Conservation (phyloP, 2,888 invertebrate genomes). For the Liodrosophila aerea region DNA sequence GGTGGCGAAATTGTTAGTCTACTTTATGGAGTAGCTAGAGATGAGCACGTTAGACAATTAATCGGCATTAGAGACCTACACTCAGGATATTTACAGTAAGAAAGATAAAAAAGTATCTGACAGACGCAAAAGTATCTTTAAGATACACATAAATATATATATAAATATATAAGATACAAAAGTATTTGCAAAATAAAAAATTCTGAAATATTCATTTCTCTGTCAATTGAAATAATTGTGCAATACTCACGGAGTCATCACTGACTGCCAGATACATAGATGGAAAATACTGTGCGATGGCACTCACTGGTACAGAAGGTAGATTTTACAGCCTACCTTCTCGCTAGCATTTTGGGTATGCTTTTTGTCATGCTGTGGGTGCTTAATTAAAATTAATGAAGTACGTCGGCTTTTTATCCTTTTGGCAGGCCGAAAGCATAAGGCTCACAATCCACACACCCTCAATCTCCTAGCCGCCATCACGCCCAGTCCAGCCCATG, state of each 20-base stretch:
- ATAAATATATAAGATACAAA: no score
- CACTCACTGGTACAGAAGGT: slow-evolving; percentile 22
- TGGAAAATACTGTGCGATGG: slow-evolving; percentile 7
- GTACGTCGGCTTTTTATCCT: slow-evolving; percentile 68
- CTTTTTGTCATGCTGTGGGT: slow-evolving; percentile 63
- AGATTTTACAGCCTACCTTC: slow-evolving; percentile 27
- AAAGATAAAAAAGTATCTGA: no score
- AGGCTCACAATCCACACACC: slow-evolving; percentile 4
- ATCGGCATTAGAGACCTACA: neutral
- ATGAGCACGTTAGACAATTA: slow-evolving; percentile 25
- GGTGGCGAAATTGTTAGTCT: slow-evolving; percentile 28
- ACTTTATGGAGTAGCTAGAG: slow-evolving; percentile 26
- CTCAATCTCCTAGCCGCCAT: slow-evolving; percentile 2
- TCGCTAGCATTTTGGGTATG: slow-evolving; percentile 21
- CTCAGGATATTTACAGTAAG: neutral
- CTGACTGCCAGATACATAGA: slow-evolving; percentile 3
- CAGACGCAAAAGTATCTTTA: no score
- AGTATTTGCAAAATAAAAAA: no score
- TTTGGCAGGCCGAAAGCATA: slow-evolving; percentile 29
- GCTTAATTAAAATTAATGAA: slow-evolving; percentile 75
- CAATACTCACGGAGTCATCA: slow-evolving; percentile 9
- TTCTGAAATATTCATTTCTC: no score
- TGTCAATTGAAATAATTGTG: no score
- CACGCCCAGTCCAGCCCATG: no score
- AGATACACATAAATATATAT: no score